Percentiles rank a stretch among this genome's conserved stretches.
phyloP scores from a whole-genome alignment of 2,888 invertebrate species.

The Nowickia ferox region DNA sequence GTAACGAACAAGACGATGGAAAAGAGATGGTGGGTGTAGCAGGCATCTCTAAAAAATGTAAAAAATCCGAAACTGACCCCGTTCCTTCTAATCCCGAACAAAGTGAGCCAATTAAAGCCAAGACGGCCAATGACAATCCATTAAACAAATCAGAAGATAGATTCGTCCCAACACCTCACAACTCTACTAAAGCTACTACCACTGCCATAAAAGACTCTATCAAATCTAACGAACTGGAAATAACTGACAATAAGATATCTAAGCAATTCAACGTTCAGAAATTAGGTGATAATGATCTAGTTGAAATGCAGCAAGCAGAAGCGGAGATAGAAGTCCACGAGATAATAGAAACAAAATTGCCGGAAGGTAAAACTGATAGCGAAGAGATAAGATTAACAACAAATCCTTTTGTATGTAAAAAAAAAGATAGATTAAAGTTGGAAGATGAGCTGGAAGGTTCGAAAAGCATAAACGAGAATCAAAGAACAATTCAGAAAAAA shows the following conservation, averaged over 20 bases:
- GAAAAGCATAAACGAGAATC: background rate
- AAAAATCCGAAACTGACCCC: background rate
- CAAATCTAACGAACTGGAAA: slow-evolving; percentile 5
- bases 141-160: background rate
- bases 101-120: background rate
- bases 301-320: slow-evolving; percentile 58
- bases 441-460: background rate
- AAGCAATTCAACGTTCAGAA: slow-evolving; percentile 71
- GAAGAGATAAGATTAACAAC: background rate
- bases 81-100: background rate
- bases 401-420: slow-evolving; percentile 5
- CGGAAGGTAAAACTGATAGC: slow-evolving; percentile 5
- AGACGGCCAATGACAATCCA: background rate
- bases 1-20: background rate
- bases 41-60: background rate
- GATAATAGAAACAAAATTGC: background rate
- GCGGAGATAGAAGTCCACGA: background rate
- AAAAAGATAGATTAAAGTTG: background rate
- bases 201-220: slow-evolving; percentile 51
- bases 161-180: background rate
- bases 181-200: slow-evolving; percentile 29
- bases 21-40: background rate
- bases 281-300: slow-evolving; percentile 67
- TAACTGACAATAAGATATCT: slow-evolving; percentile 33
- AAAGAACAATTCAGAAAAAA: background rate